Evolutionary conservation across 2,797 vertebrate species (phyloP), one percentile per base, ranked within the genome.

Genomic region (Neosilurus hyrtlii): DNA sequence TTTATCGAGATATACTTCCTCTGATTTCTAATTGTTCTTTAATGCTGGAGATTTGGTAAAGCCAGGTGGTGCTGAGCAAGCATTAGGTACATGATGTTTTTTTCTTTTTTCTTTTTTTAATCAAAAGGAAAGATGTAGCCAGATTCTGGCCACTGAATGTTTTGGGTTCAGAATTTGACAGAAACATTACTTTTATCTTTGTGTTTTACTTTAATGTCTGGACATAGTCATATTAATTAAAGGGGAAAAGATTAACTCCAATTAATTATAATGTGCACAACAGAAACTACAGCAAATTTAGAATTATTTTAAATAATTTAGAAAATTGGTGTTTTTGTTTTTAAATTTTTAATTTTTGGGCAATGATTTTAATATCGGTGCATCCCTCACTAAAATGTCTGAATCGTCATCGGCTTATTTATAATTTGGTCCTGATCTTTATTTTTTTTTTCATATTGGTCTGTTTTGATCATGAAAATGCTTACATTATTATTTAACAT

Each of bases 21-120:
- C 12, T 22, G 20, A 70, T 37, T 61, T 63, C 70, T 79, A 26
- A 51, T 43, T 26, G n/a, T 72, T 18, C 68, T 26, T 20, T 54
- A 79, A 79, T 73, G 77, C 82, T 84, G 61, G 70, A 84, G 35
- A 35, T 26, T 22, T 61, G 51, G 8, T n/a, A 71, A 75, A 84
- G 35, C 49, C 49, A 49, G 59, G 52, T 20, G 57, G 4, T 65
- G 61, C 43, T 26, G 24, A n/a, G 61, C 14, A 65, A 30, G n/a
- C 9, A 51, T n/a, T 9, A 61, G n/a, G 4, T 57, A 59, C 26
- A 12, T 3, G 2, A 24, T 54, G 52, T 16, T 8, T 16, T 66
- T 70, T 43, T 26, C 52, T 2, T 54, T 54, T 3, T 72, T 16
- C 54, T n/a, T 8, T 26, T 51, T 73, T 30, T 3, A 54, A 72